Conservation (phyloP, 2,113 vertebrate species). For the Aramus guarauna region DNA sequence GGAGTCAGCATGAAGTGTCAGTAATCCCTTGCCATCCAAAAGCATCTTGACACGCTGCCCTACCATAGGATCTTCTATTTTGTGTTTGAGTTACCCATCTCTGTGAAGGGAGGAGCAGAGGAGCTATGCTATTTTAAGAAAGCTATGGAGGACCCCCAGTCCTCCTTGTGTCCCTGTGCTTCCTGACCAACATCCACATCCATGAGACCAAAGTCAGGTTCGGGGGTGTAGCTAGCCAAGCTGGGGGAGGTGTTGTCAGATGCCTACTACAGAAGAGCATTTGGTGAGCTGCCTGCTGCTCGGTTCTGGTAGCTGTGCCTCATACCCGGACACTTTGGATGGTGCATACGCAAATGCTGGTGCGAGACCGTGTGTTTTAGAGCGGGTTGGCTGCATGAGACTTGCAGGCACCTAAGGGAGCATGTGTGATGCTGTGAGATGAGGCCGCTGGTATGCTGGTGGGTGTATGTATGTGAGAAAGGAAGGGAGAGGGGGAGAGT, state of each 20-base stretch:
- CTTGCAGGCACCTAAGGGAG: not conserved
- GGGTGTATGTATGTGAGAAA: constrained; percentile 33
- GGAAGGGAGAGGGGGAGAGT: constrained; percentile 43
- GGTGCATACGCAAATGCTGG: not conserved
- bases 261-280: not conserved
- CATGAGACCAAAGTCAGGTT: not conserved
- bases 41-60: not conserved
- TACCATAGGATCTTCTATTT: not conserved
- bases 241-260: not conserved
- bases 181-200: not conserved
- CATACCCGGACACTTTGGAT: fast-evolving
- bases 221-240: not conserved
- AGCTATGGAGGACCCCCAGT: not conserved
- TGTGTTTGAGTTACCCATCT: not conserved
- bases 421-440: constrained; percentile 34
- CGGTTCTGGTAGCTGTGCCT: not conserved
- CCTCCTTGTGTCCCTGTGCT: not conserved
- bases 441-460: constrained; percentile 2
- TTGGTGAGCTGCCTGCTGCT: not conserved
- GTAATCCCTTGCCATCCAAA: not conserved
- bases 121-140: not conserved
- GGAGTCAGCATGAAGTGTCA: not conserved
- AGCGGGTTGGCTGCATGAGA: not conserved
- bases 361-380: not conserved
- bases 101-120: not conserved